Evolutionary conservation across 2,888 invertebrate species (phyloP), one percentile per base, ranked within the genome.

Genomic region (Drosophila helvetica): DNA sequence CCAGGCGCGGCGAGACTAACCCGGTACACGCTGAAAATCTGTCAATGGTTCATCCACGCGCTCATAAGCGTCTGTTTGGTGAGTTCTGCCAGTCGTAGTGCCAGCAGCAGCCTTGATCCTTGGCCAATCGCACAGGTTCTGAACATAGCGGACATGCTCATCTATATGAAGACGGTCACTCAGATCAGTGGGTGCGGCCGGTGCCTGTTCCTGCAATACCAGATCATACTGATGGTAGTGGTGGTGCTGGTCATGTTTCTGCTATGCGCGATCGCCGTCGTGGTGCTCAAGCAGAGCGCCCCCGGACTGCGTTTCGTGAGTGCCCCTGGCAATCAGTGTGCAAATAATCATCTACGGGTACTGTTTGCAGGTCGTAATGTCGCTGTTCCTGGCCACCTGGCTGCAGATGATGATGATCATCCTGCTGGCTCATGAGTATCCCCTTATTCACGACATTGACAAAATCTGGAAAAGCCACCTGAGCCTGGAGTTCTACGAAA

Each of bases 331-430:
- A n/a, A 25, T 25, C 25, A 27, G 27, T 8, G 8, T 2, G 22
- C 12, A 15, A 9, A 0, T 2, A 2, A 22, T 18, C 8, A n/a
- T 17, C n/a, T 46, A 12, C 9, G 2, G 5, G 4, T 7, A 17
- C 18, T 9, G 1, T 27, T 59, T 38, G 1, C 45, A 81, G 80
- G 70, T 68, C 3, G n/a, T 53, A 0, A 22, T 48, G 8, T 1
- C 38, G 0, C 22, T 71, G 0, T 63, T 82, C 5, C 3, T 66
- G 3, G 0, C 12, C 0, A 46, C 47, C 5, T 82, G 77, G 77
- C 8, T 71, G 45, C 64, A 77, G 18, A 51, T 80, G 43, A 12
- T 80, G 52, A 2, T 79, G 3, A 61, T 51, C 1, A 0, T 82
- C 0, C 10, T 74, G n/a, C 18, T 77, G 10, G 42, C 51, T 0